phyloP scores from a whole-genome alignment of 2,888 invertebrate genomes.

The Nomada flava region DNA sequence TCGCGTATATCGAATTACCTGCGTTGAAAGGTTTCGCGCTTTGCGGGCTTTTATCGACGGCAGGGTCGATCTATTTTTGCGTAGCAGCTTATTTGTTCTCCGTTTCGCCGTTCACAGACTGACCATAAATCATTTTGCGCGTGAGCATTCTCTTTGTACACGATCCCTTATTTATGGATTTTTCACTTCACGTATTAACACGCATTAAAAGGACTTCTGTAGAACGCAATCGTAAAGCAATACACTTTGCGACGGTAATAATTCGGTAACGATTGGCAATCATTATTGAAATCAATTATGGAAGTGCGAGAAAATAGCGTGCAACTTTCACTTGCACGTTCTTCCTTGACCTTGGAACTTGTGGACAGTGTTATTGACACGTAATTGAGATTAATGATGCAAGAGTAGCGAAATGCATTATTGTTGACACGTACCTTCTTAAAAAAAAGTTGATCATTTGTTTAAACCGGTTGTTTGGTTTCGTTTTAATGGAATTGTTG shows the following conservation, averaged over 20 bases:
- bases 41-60: slow-evolving; percentile 63
- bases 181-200: background rate
- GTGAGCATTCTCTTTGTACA: slow-evolving; percentile 29
- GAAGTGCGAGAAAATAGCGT: background rate
- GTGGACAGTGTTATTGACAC: background rate
- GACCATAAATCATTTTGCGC: slow-evolving; percentile 33
- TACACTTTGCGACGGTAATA: background rate
- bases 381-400: background rate
- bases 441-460: background rate
- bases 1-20: slow-evolving; percentile 67
- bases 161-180: background rate
- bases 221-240: background rate
- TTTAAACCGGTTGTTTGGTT: background rate
- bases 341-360: background rate
- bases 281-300: background rate
- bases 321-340: background rate
- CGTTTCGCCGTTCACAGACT: slow-evolving; percentile 29
- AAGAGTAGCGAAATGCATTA: slow-evolving; percentile 1
- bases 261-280: background rate
- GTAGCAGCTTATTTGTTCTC: slow-evolving; percentile 34
- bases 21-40: slow-evolving; percentile 67
- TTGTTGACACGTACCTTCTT: background rate
- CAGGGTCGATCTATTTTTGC: slow-evolving; percentile 67
- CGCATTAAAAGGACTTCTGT: background rate
- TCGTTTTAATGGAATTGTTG: background rate